Evolutionary conservation across 1,140 invertebrate species (phyloP), one percentile per base, ranked within the genome.

Genomic region (Meloidogyne chitwoodi): DNA sequence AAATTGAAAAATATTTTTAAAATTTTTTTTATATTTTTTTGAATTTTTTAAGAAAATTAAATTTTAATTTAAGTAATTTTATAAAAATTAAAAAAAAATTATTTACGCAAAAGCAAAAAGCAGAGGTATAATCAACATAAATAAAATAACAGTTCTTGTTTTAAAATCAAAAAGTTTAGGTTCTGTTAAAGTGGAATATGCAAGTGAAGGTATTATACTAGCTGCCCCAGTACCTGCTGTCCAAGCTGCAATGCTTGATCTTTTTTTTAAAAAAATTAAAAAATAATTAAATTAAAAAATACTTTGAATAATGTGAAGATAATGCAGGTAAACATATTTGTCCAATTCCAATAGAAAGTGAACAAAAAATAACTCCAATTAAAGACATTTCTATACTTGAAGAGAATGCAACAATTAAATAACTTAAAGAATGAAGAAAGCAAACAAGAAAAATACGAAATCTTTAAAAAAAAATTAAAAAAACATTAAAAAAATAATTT

Each of bases 341-440:
- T 14, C 79, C 79, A 19, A 80, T 38, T 24, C 79, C 79, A 10
- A 74, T 56, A 22, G 76, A 81, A 24, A 74, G 26, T 5, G 79
- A 48, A 22, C 65, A 77, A 67, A 81, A 82, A 16, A 82, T 68
- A 16, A 80, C 79, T 6, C 79, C 79, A 31, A 71, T 14, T 6
- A 82, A 22, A 3, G 75, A 69, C 80, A 80, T 77, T 24, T 34
- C 29, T 11, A 82, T 64, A 61, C 24, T 66, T 22, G 80, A 22
- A 11, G 75, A 79, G 29, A 78, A 82, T 12, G 79, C 79, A 27
- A 80, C 79, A 48, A 80, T 68, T 12, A 80, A n/a, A 74, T 81
- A 80, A 16, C 34, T 41, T 0, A 48, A 16, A 4, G 76, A 48
- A 63, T 80, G 79, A 24, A 79, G 64, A 10, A 74, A 63, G 26